Evolutionary conservation across 2,888 invertebrate species (phyloP).

Genomic region (Calliscelio sp.): DNA sequence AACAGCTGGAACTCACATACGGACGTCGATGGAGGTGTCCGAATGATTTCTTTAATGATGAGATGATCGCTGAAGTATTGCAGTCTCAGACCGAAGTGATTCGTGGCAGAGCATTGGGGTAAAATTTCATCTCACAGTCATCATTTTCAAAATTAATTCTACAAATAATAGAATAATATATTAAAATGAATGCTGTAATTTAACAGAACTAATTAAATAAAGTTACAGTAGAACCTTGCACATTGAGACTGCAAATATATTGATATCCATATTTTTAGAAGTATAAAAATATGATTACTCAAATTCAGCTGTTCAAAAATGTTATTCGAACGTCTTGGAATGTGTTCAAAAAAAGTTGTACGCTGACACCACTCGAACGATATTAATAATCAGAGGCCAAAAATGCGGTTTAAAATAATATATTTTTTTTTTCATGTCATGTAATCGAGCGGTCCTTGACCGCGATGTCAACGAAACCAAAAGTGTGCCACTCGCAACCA

Average conservation of each 20-base stretch:
- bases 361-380: constrained; percentile 11
- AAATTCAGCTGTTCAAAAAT: constrained; percentile 5
- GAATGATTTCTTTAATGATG: constrained; percentile 95
- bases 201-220: not conserved
- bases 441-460: constrained; percentile 43
- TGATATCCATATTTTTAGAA: constrained; percentile 2
- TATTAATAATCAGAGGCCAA: constrained; percentile 38
- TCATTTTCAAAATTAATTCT: too few relatives aligned
- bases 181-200: not conserved
- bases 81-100: constrained; percentile 95
- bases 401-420: constrained; percentile 31
- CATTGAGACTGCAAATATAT: too few relatives aligned
- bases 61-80: constrained; percentile 94
- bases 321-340: constrained; percentile 3
- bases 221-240: not conserved
- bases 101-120: constrained; percentile 94
- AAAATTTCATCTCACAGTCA: constrained; percentile 85
- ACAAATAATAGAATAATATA: constrained; percentile 6
- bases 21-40: constrained; percentile 93
- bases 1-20: constrained; percentile 92
- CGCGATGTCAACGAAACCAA: constrained; percentile 46
- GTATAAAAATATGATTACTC: not conserved
- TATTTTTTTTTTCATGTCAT: constrained; percentile 34
- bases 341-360: constrained; percentile 3
- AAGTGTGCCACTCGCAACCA: constrained; percentile 48